phyloP scores from a whole-genome alignment of 2,888 invertebrate species.

The Clivina fossor region DNA sequence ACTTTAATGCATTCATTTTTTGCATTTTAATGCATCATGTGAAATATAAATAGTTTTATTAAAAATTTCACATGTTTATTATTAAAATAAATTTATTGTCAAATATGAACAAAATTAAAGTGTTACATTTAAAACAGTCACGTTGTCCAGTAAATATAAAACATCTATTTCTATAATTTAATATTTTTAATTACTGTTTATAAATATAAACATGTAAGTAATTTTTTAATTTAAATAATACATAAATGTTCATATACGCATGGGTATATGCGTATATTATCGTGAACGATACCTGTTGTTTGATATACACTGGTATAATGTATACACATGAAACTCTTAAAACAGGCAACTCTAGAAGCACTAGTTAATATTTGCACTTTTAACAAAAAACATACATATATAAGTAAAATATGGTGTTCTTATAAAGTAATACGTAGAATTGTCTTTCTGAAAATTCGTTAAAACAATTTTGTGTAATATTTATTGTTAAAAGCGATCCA shows the following conservation, averaged over 20 bases:
- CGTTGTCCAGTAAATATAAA: too few species aligned
- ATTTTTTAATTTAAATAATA: neutral
- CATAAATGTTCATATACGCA: neutral
- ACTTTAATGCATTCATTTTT: too few species aligned
- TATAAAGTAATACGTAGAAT: neutral
- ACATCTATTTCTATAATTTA: neutral
- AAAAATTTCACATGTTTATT: too few species aligned
- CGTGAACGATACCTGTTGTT: neutral
- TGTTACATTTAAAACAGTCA: too few species aligned
- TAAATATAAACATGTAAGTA: neutral
- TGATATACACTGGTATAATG: neutral
- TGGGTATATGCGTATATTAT: neutral
- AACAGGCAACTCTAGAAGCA: slow-evolving; percentile 24
- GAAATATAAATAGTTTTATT: too few species aligned
- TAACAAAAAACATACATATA: slow-evolving; percentile 21
- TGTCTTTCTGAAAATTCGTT: slow-evolving; percentile 5
- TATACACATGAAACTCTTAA: slow-evolving; percentile 1
- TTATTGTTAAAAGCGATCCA: slow-evolving; percentile 8
- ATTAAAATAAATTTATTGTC: too few species aligned
- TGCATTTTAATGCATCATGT: too few species aligned
- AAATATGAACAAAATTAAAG: too few species aligned
- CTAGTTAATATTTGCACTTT: slow-evolving; percentile 26
- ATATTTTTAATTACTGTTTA: neutral
- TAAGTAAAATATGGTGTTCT: slow-evolving; percentile 20
- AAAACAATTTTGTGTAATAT: slow-evolving; percentile 4